Conservation (phyloP, 1,140 invertebrate species). For the Drosophila rufa region DNA sequence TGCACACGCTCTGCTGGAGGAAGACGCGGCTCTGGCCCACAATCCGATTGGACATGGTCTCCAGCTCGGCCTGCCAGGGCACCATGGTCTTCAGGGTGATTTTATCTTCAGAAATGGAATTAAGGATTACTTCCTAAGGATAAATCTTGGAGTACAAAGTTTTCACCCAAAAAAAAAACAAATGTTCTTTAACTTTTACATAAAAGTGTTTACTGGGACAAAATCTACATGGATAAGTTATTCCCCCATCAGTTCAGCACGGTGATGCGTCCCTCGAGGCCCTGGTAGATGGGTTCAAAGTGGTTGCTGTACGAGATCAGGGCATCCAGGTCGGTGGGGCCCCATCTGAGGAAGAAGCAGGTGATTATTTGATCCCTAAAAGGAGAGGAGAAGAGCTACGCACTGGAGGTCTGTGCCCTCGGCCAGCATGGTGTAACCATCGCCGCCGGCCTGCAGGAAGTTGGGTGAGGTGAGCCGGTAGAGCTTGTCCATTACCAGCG, state of each 20-base stretch:
- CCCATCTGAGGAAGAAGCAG: constrained; percentile 25
- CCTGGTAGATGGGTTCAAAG: constrained; percentile 71
- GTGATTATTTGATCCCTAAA: not conserved
- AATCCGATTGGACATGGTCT: constrained; percentile 86
- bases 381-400: constrained; percentile 13
- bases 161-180: not conserved
- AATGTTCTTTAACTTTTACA: not conserved
- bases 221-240: not conserved
- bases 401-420: constrained; percentile 68
- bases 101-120: constrained; percentile 30
- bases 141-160: not conserved
- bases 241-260: constrained; percentile 45
- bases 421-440: constrained; percentile 86
- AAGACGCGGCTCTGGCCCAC: constrained; percentile 87
- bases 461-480: constrained; percentile 88
- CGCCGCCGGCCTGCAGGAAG: constrained; percentile 89
- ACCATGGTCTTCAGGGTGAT: constrained; percentile 84
- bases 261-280: constrained; percentile 84
- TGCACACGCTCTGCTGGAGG: constrained; percentile 87
- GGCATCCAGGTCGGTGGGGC: constrained; percentile 71
- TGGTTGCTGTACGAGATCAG: constrained; percentile 61
- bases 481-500: constrained; percentile 85
- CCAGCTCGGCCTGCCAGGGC: constrained; percentile 87
- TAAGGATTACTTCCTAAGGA: not conserved
- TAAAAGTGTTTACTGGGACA: constrained; percentile 4